These are phyloP conservation scores for Leptopilina myrica DNA, from an alignment of 2,888 invertebrate species.

Conservation along the genomic window DNA sequence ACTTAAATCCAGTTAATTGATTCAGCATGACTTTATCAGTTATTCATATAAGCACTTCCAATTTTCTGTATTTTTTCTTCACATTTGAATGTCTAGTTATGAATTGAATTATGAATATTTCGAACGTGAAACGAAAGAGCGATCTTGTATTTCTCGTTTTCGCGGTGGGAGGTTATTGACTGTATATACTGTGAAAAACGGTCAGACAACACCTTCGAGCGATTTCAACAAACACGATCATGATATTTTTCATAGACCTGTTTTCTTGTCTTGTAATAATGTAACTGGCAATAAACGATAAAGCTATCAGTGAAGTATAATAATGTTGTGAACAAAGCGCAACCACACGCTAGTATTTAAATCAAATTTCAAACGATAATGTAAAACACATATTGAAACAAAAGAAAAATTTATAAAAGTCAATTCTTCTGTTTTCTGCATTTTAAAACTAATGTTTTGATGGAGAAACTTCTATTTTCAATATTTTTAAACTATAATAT, in stretches of 20 bases:
- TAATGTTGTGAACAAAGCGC: background rate
- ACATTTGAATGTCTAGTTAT: background rate
- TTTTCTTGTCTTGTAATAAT: conserved; percentile 21
- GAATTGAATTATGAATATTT: conserved; percentile 17
- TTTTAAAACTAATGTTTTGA: no score
- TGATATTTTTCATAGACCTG: background rate
- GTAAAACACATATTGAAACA: no score
- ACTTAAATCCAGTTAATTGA: no score
- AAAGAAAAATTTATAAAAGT: no score
- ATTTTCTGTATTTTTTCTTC: background rate
- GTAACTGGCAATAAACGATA: conserved; percentile 6
- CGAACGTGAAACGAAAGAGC: background rate
- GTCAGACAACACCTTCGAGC: conserved; percentile 27
- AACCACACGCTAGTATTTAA: background rate
- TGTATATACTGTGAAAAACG: background rate
- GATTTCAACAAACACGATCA: conserved; percentile 18
- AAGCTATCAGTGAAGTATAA: conserved; percentile 26
- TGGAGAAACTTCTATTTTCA: no score
- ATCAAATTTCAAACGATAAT: background rate
- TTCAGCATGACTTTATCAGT: no score
- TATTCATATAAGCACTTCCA: background rate
- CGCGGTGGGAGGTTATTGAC: conserved; percentile 33
- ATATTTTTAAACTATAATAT: no score
- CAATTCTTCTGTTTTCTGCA: no score
- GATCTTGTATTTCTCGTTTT: conserved; percentile 21